Evolutionary conservation across 2,888 invertebrate species (phyloP), one percentile per base, ranked within the genome.

Genomic region (Caenorhabditis sp.): DNA sequence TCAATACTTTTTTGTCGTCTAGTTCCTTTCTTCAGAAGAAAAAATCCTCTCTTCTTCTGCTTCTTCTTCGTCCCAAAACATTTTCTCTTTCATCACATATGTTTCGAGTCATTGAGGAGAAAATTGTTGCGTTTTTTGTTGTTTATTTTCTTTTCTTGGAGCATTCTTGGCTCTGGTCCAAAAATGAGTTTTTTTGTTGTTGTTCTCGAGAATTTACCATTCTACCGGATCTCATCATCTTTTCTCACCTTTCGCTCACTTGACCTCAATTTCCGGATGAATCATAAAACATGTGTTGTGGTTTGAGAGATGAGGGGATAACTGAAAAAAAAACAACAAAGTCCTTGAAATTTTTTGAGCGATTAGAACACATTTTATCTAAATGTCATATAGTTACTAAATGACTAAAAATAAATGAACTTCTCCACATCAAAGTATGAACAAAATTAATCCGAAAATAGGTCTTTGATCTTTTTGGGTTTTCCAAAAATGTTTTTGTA

Each of bases 31-130:
- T 19, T 58, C 1, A 57, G n/a, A n/a, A n/a, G n/a, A 49, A 36
- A 8, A 43, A 62, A 23, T 55, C 24, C 36, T 43, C 24, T 14
- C 0, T 19, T 24, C 0, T 53, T 58, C 26, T 60, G 62, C 55
- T 58, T 43, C 43, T 43, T 43, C 36, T 49, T 36, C 55, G 49
- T 50, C 43, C 36, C 66, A 62, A 61, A 67, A 58, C 58, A 62
- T 49, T 67, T 66, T 23, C 14, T 43, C 14, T 43, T 17, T 43
- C 43, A 43, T 43, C 43, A 43, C 43, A 43, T 43, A 43, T 43
- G 43, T 43, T 43, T 43, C 43, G 6, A 3, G 3, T 17, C 43
- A 43, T 31, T n/a, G n/a, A n/a, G 31, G 10, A 31, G 31, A 43
- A 17, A 43, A 43, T 43, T 43, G 43, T 43, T 43, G 43, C 43